Percentiles rank a stretch among this genome's conserved stretches.
phyloP scores from a whole-genome alignment of 2,113 vertebrate species.

The Panthera leo region DNA sequence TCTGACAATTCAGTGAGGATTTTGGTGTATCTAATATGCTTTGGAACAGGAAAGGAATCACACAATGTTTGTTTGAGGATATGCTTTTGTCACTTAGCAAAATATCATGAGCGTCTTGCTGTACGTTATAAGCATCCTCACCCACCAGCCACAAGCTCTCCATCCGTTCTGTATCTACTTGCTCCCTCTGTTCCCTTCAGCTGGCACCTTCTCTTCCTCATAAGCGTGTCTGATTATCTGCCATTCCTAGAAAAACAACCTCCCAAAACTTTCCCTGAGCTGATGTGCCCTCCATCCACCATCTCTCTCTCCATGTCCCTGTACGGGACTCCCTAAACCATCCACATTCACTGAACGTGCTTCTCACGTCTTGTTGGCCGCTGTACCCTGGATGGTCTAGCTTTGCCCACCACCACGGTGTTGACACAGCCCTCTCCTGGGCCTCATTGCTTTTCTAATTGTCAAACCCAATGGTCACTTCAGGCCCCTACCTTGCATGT shows the following conservation, averaged over 20 bases:
- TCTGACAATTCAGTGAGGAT: not conserved
- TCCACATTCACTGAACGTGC: not conserved
- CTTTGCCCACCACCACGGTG: not conserved
- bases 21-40: not conserved
- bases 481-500: not conserved
- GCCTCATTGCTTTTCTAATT: not conserved
- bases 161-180: not conserved
- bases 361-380: not conserved
- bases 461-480: not conserved
- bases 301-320: not conserved
- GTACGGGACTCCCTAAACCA: not conserved
- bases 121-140: not conserved
- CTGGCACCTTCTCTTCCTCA: not conserved
- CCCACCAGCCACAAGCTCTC: not conserved
- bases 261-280: not conserved
- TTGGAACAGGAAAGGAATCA: not conserved
- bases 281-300: not conserved
- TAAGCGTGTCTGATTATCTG: not conserved
- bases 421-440: not conserved
- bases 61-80: not conserved
- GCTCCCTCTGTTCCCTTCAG: not conserved
- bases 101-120: not conserved
- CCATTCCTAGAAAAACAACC: not conserved
- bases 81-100: not conserved
- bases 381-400: not conserved